Percentiles rank a stretch among this genome's conserved stretches.
phyloP scores from a whole-genome alignment of 2,113 vertebrate species.

The Ovibos moschatus region DNA sequence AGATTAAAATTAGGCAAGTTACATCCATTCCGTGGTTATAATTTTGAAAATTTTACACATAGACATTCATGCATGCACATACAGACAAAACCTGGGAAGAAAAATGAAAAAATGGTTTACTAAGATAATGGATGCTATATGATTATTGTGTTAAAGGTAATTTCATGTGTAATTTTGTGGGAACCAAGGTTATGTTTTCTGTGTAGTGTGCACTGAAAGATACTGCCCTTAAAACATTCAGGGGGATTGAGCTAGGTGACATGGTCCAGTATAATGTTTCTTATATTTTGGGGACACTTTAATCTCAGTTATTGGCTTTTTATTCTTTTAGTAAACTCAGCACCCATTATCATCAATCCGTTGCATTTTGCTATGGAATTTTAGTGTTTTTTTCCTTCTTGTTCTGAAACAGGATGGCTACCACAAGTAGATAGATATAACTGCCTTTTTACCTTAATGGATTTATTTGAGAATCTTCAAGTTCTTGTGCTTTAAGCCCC shows the following conservation, averaged over 20 bases:
- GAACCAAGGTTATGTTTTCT: constrained; percentile 8
- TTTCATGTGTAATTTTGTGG: background rate
- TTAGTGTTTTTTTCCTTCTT: background rate
- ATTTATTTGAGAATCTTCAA: constrained; percentile 41
- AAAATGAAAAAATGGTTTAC: constrained; percentile 31
- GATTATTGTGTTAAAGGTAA: constrained; percentile 11
- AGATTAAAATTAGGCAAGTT: background rate
- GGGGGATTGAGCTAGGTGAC: background rate
- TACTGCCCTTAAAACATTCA: background rate
- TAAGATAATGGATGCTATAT: background rate
- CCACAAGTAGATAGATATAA: background rate
- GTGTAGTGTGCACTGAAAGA: background rate
- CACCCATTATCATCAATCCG: background rate
- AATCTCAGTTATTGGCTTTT: background rate
- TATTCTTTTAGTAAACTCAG: constrained; percentile 32
- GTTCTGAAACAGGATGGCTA: constrained; percentile 26
- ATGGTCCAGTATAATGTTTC: background rate
- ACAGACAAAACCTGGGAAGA: background rate
- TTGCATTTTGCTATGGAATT: constrained; percentile 23
- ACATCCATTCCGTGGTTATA: background rate
- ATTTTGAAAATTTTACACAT: constrained; percentile 25
- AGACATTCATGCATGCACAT: background rate
- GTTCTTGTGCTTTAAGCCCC: constrained; percentile 11
- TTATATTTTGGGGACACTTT: background rate
- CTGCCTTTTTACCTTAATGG: constrained; percentile 30